phyloP scores from a whole-genome alignment of 2,888 invertebrate genomes.

The Trilocha varians region DNA sequence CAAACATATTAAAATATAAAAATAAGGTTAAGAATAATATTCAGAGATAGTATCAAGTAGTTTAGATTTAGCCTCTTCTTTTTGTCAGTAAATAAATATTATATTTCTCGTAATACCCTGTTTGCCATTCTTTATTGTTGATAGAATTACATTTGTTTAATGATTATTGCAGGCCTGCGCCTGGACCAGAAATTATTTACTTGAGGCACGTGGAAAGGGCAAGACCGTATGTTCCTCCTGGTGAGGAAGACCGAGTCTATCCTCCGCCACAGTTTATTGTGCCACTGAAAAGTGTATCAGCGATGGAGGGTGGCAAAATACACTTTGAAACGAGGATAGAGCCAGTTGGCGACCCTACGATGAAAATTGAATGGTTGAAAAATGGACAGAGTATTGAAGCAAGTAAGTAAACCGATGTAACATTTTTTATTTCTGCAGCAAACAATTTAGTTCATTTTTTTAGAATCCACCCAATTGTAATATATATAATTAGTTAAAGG shows the following conservation, averaged over 20 bases:
- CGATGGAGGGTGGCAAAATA: conserved; percentile 92
- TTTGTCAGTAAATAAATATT: no score
- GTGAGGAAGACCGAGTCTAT: conserved; percentile 90
- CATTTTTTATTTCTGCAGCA: not conserved
- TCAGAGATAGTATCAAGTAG: no score
- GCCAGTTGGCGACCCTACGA: conserved; percentile 96
- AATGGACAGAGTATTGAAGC: conserved; percentile 93
- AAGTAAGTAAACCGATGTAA: conserved; percentile 75
- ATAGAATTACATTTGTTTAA: conserved; percentile 1
- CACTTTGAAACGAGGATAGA: conserved; percentile 98
- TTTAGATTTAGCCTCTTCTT: no score
- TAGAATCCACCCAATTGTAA: no score
- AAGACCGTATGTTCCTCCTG: conserved; percentile 83
- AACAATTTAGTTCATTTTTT: no score
- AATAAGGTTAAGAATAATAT: no score
- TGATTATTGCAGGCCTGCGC: conserved; percentile 78
- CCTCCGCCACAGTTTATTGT: conserved; percentile 94
- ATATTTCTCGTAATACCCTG: no score
- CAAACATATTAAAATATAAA: no score
- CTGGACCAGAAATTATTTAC: conserved; percentile 95
- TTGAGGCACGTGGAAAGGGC: conserved; percentile 93
- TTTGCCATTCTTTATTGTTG: not conserved
- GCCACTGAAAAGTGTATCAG: conserved; percentile 85
- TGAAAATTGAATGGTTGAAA: conserved; percentile 96
- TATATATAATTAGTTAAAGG: not conserved